Evolutionary conservation across 2,797 vertebrate genomes (phyloP).

Genomic region (Anabas testudineus): DNA sequence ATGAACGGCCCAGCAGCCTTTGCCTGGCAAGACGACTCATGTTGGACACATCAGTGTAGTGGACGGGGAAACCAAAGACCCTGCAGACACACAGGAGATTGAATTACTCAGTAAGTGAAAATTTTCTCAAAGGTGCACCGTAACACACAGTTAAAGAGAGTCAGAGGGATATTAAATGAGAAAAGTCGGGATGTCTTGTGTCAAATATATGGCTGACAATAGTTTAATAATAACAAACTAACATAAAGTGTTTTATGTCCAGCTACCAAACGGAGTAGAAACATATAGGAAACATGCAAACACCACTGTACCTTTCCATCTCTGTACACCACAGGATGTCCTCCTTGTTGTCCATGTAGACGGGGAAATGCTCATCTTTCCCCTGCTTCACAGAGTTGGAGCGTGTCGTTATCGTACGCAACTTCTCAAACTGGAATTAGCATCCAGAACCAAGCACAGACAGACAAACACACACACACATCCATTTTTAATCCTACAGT

Average conservation of each 20-base stretch:
- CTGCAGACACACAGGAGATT: constrained; percentile 71
- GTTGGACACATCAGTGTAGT: constrained; percentile 95
- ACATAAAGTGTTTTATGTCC: no score
- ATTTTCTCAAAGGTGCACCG: no score
- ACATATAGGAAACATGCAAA: constrained; percentile 2
- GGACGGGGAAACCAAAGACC: constrained; percentile 96
- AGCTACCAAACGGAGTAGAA: no score
- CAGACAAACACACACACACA: constrained; percentile 47
- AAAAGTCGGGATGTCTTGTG: no score
- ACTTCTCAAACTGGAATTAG: constrained; percentile 90
- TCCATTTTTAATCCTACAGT: constrained; percentile 67
- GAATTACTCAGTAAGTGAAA: no score
- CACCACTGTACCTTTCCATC: constrained; percentile 88
- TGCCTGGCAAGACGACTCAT: constrained; percentile 91
- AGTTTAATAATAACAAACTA: no score
- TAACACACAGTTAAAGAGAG: no score
- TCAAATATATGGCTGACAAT: no score
- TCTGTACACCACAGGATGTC: constrained; percentile 94
- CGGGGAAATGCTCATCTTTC: constrained; percentile 92
- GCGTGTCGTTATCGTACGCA: constrained; percentile 94
- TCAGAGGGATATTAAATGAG: no score
- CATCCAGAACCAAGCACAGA: constrained; percentile 70
- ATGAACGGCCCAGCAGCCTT: constrained; percentile 93
- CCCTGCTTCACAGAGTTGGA: constrained; percentile 95
- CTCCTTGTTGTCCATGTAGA: constrained; percentile 94